Percentiles rank a stretch among this genome's conserved stretches.
phyloP scores from a whole-genome alignment of 2,113 vertebrate species.

The Scortum barcoo region DNA sequence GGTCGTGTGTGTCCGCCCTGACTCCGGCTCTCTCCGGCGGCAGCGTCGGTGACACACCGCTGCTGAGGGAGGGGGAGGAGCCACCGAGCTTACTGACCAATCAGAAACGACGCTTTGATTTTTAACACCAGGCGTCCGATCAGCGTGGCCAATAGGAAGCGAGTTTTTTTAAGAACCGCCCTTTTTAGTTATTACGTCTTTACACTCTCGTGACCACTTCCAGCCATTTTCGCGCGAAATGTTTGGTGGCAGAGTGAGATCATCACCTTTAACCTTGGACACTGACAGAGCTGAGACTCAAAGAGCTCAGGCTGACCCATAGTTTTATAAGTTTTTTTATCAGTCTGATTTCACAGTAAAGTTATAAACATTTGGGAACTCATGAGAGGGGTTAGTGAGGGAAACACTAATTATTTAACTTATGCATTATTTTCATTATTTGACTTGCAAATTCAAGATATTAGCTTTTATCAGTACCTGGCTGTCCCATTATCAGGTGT shows the following conservation, averaged over 20 bases:
- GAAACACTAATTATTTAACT: too few relatives aligned
- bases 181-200: conserved; percentile 50
- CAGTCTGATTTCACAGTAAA: too few relatives aligned
- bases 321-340: too few relatives aligned
- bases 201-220: conserved; percentile 66
- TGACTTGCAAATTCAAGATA: too few relatives aligned
- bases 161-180: conserved; percentile 31
- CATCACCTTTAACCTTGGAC: neutral
- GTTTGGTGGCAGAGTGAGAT: conserved; percentile 25
- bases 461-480: too few relatives aligned
- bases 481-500: too few relatives aligned
- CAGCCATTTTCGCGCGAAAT: conserved; percentile 84
- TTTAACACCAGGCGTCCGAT: conserved; percentile 9
- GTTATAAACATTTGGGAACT: too few relatives aligned
- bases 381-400: too few relatives aligned
- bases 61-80: conserved; percentile 77
- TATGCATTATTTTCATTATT: too few relatives aligned
- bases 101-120: conserved; percentile 29
- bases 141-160: conserved; percentile 61
- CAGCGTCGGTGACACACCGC: conserved; percentile 82
- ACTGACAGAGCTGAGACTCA: too few relatives aligned
- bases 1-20: conserved; percentile 65
- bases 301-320: too few relatives aligned
- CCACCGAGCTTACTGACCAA: conserved; percentile 63
- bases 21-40: conserved; percentile 78